These are phyloP conservation scores for Oscheius sp. DNA, from an alignment of 2,888 invertebrate genomes.

Conservation along the genomic window DNA sequence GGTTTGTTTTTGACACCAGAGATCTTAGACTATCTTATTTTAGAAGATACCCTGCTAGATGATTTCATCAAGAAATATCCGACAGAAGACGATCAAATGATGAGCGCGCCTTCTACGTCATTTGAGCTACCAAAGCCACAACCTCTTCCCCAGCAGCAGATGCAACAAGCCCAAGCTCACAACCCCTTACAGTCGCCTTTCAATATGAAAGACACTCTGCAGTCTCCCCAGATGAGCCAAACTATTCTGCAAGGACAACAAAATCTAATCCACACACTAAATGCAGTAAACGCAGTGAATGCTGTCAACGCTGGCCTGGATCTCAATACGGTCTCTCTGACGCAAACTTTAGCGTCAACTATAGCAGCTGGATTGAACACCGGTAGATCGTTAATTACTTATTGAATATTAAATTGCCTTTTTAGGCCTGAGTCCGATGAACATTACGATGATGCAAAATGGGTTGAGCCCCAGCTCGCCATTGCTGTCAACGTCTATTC, in stretches of 20 bases:
- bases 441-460: constrained; percentile 42
- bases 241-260: constrained; percentile 36
- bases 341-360: constrained; percentile 46
- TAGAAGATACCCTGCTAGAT: constrained; percentile 63
- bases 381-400: too few relatives aligned
- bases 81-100: constrained; percentile 44
- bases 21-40: constrained; percentile 1
- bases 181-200: background rate
- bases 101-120: constrained; percentile 34
- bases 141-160: constrained; percentile 27
- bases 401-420: background rate
- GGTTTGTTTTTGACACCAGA: background rate
- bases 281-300: constrained; percentile 1
- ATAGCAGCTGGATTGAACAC: constrained; percentile 45
- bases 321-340: constrained; percentile 29
- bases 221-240: background rate
- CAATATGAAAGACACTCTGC: background rate
- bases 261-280: constrained; percentile 34
- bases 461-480: constrained; percentile 52
- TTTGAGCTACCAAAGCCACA: constrained; percentile 36
- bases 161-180: background rate
- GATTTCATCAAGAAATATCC: constrained; percentile 54
- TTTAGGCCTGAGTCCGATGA: constrained; percentile 46
- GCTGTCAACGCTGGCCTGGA: constrained; percentile 4
- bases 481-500: constrained; percentile 32